phyloP scores from a whole-genome alignment of 1,140 invertebrate species.

The Choristoneura fumiferana region DNA sequence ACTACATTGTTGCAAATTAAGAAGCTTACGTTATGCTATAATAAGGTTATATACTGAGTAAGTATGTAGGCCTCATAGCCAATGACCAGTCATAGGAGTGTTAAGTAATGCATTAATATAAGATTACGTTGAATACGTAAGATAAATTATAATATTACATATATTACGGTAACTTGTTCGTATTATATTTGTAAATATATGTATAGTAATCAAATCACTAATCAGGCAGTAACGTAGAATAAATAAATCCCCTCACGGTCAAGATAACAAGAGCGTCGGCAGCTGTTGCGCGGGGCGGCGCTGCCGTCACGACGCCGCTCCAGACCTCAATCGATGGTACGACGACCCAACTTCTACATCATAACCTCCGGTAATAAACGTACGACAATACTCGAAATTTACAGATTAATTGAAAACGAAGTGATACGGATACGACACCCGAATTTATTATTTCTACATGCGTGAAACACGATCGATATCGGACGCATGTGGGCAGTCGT shows the following conservation, averaged over 20 bases:
- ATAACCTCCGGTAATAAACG: neutral
- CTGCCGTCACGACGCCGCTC: conserved; percentile 41
- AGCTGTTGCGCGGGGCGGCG: conserved; percentile 57
- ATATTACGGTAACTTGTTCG: neutral
- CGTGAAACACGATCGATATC: neutral
- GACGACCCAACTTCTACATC: conserved; percentile 37
- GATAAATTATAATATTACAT: neutral
- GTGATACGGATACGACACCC: too few species aligned
- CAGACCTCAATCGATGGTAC: conserved; percentile 54
- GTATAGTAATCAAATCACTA: too few species aligned
- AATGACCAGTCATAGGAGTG: neutral
- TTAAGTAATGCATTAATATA: too few species aligned
- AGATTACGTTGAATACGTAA: too few species aligned
- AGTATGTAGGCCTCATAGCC: neutral
- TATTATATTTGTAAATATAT: conserved; percentile 17
- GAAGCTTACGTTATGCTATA: conserved; percentile 2
- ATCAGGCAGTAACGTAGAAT: conserved; percentile 14
- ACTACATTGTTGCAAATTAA: neutral
- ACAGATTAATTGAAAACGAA: neutral
- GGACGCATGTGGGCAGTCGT: too few species aligned
- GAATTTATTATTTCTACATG: too few species aligned
- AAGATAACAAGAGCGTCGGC: conserved; percentile 62
- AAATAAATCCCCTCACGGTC: conserved; percentile 61
- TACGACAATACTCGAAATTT: neutral
- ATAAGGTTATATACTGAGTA: conserved; percentile 11